These are phyloP conservation scores for Acleris literana DNA, from an alignment of 2,888 invertebrate genomes.

Conservation along the genomic window DNA sequence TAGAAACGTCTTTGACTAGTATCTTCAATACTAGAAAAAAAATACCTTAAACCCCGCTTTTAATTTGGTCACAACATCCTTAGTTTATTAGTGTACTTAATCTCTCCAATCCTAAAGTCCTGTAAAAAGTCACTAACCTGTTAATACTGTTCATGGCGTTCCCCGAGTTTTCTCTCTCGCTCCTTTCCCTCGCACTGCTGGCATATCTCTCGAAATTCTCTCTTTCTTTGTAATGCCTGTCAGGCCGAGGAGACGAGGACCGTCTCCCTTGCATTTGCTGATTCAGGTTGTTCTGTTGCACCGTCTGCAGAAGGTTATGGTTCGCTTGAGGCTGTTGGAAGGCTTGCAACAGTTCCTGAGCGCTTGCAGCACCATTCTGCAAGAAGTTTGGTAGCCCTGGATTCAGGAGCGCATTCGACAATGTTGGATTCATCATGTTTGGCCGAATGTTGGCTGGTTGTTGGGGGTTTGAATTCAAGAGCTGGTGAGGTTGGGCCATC, in stretches of 20 bases:
- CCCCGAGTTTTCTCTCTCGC: conserved; percentile 80
- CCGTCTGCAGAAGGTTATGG: conserved; percentile 76
- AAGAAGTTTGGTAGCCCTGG: conserved; percentile 88
- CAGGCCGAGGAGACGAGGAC: conserved; percentile 74
- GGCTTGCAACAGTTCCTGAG: conserved; percentile 89
- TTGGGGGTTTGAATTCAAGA: conserved; percentile 85
- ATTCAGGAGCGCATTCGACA: conserved; percentile 88
- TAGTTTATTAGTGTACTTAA: no score
- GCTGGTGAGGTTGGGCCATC: conserved; percentile 88
- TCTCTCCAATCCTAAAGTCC: background rate
- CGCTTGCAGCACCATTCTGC: conserved; percentile 86
- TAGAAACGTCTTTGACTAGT: no score
- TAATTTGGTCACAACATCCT: no score
- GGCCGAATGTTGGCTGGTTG: conserved; percentile 72
- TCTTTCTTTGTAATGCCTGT: conserved; percentile 79
- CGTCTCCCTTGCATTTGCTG: conserved; percentile 79
- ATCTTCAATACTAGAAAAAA: no score
- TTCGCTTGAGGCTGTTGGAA: conserved; percentile 84
- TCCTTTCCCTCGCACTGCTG: conserved; percentile 79
- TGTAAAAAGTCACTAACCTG: conserved; percentile 73
- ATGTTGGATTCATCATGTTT: conserved; percentile 83
- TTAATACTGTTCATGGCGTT: conserved; percentile 86
- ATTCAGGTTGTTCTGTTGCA: conserved; percentile 76
- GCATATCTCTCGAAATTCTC: conserved; percentile 75
- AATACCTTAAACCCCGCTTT: no score